Evolutionary conservation across 1,140 invertebrate species (phyloP).

Genomic region (Melitaea cinxia): DNA sequence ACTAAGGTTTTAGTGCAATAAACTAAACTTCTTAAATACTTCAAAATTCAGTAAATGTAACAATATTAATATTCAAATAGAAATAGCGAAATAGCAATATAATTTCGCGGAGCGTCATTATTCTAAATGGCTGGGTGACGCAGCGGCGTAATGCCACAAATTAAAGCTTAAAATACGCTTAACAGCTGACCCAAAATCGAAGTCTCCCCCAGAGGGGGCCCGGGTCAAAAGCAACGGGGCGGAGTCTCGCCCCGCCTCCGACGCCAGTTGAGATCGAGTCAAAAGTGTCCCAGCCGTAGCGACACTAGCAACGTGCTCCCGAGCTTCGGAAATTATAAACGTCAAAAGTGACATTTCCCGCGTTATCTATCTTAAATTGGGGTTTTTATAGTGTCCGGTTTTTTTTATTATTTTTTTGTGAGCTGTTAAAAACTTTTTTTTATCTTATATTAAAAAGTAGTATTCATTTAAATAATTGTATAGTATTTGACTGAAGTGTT

Average conservation of each 20-base stretch:
- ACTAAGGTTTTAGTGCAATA: neutral
- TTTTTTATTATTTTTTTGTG: neutral
- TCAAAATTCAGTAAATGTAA: constrained; percentile 3
- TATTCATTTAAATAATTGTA: too few species aligned
- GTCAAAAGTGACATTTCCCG: constrained; percentile 35
- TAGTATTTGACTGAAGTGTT: too few species aligned
- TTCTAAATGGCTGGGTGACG: constrained; percentile 70
- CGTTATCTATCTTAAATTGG: constrained; percentile 10
- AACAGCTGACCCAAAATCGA: constrained; percentile 80
- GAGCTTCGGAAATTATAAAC: constrained; percentile 44
- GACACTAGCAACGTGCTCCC: constrained; percentile 53
- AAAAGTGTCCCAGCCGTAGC: constrained; percentile 70
- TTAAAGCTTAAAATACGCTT: constrained; percentile 81
- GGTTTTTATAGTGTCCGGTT: neutral
- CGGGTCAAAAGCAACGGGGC: constrained; percentile 74
- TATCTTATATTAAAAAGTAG: too few species aligned
- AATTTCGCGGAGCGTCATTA: constrained; percentile 69
- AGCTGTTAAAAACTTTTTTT: too few species aligned
- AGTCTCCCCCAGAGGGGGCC: constrained; percentile 50
- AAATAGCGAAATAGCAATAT: constrained; percentile 57
- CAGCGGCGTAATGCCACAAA: constrained; percentile 77
- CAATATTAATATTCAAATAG: constrained; percentile 24
- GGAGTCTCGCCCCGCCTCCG: constrained; percentile 71
- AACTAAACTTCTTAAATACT: neutral
- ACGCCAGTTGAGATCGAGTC: constrained; percentile 61